A percentile compares a stretch with the other conserved stretches of the same genome.
These are phyloP conservation scores for Ascidia mentula DNA, from an alignment of 23 tunicate genomes.

Conservation along the genomic window DNA sequence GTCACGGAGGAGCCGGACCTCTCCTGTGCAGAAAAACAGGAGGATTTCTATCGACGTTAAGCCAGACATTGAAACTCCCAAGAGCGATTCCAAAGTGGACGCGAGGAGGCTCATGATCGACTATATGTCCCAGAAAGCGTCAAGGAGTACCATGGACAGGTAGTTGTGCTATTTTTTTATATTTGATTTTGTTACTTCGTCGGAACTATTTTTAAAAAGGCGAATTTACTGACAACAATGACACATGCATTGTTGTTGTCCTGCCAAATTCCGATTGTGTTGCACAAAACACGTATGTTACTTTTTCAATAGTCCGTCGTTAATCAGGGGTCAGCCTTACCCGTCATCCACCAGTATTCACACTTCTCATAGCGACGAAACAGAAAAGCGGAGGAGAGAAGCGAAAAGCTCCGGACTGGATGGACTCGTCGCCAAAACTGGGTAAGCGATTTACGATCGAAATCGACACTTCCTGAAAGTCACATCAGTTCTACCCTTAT, in stretches of 20 bases:
- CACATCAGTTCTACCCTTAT: not conserved
- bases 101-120: slow-evolving; percentile 3
- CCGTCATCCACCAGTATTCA: slow-evolving; percentile 30
- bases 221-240: too few species aligned
- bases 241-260: too few species aligned
- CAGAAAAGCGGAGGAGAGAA: slow-evolving; percentile 9
- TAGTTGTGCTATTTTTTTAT: not conserved
- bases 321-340: not conserved
- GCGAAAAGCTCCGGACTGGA: slow-evolving; percentile 11
- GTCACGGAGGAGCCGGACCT: not conserved
- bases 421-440: not conserved
- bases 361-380: slow-evolving; percentile 31
- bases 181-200: not conserved
- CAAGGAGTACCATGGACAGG: not conserved
- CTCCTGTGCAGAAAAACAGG: slow-evolving; percentile 24
- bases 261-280: too few species aligned
- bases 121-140: not conserved
- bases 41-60: slow-evolving; percentile 59
- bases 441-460: not conserved
- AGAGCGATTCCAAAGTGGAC: not conserved
- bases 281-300: too few species aligned
- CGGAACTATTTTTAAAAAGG: too few species aligned
- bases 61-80: slow-evolving; percentile 22
- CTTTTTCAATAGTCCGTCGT: not conserved
- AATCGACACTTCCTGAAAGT: too few species aligned